Evolutionary conservation across 2,113 vertebrate genomes (phyloP).

Genomic region (Clupea harengus): DNA sequence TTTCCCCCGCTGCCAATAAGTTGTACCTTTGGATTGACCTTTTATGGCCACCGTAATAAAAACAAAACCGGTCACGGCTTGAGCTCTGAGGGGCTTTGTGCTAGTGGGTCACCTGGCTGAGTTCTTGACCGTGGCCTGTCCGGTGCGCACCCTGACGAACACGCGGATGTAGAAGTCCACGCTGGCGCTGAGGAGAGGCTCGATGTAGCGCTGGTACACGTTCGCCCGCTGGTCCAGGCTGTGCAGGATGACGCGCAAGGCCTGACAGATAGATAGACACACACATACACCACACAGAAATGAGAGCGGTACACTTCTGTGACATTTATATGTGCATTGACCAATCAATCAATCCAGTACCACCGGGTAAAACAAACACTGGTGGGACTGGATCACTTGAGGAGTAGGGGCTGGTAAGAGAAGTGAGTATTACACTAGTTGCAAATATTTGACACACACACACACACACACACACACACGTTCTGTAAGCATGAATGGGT

Average conservation of each 20-base stretch:
- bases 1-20: no score
- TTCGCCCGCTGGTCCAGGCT: constrained; percentile 84
- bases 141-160: constrained; percentile 82
- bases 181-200: constrained; percentile 83
- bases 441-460: no score
- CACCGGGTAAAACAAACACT: no score
- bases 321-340: neutral
- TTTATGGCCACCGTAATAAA: no score
- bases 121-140: constrained; percentile 86
- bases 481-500: neutral
- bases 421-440: no score
- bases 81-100: neutral
- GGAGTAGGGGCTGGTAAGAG: no score
- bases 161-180: constrained; percentile 91
- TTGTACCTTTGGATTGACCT: no score
- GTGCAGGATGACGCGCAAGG: constrained; percentile 86
- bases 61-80: neutral
- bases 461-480: neutral
- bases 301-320: no score
- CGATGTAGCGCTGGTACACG: constrained; percentile 89
- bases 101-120: constrained; percentile 78
- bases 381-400: no score
- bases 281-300: neutral
- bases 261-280: constrained; percentile 59
- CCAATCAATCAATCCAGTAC: neutral